Evolutionary conservation across 2,797 vertebrate species (phyloP), one percentile per base, ranked within the genome.

Genomic region (Microtus agrestis): DNA sequence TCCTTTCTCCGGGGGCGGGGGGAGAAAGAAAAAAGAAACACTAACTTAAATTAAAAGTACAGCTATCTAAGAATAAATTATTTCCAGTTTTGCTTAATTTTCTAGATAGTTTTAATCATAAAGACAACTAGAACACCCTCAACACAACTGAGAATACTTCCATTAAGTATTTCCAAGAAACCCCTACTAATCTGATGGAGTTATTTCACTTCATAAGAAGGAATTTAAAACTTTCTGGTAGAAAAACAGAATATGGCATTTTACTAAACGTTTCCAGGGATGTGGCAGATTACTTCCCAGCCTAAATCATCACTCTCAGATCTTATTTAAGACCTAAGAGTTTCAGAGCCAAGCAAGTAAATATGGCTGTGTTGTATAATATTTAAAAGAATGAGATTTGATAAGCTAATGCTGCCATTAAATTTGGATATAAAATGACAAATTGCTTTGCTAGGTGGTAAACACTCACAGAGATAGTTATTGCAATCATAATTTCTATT

Each of bases 71-170:
- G 43, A 89, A 77, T 27, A 34, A 43, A 51, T 31, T 84, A 79
- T 95, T 85, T 91, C 23, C 87, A 80, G 69, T 31, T 17, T 56
- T 48, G 76, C 27, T 82, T 95, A 87, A 91, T 76, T 94, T 86
- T 63, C 54, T 79, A 13, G 56, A 82, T 76, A 74, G 11, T 85
- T 95, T 81, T 89, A 88, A 74, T 80, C 25, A 94, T 5, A 2
- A 67, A 48, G 79, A 17, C 10, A 23, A 91, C 27, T 61, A 56
- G 43, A 27, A 61, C 89, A 93, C n/a, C n/a, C 31, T 73, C 89
- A 96, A 95, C 2, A 31, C 19, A 71, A 34, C 21, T 87, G 67
- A 80, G 13, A 29, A 46, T 74, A 81, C 71, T 79, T 78, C 74
- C 25, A n/a, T 29, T 74, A 69, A 40, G 6, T 87, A 91, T 88